These are phyloP conservation scores for Trogon melanurus DNA, from an alignment of 2,113 vertebrate genomes.

Conservation along the genomic window DNA sequence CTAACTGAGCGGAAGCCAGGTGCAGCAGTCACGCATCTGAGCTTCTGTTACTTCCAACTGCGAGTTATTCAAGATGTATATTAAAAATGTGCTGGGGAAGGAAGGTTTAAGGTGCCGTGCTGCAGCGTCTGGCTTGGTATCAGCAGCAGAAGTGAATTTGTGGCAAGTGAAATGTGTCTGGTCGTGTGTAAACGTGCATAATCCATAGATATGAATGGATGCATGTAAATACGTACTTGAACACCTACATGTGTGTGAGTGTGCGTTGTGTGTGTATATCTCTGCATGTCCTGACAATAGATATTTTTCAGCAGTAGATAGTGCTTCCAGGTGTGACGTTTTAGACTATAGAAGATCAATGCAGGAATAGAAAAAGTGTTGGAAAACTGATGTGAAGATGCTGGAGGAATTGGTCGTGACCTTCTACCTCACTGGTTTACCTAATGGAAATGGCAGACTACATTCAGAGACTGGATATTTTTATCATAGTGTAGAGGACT, in stretches of 20 bases:
- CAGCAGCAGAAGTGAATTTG: background rate
- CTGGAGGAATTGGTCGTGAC: background rate
- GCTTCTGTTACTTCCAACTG: background rate
- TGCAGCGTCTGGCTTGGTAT: background rate
- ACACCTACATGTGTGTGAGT: background rate
- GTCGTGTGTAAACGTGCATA: rapidly evolving
- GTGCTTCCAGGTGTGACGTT: background rate
- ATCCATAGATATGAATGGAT: background rate
- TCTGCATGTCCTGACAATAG: rapidly evolving
- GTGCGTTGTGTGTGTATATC: too few relatives aligned
- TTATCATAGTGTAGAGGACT: background rate
- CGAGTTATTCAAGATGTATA: background rate
- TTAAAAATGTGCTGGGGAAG: background rate
- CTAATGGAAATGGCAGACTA: background rate
- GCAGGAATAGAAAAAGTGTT: background rate
- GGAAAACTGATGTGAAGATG: background rate
- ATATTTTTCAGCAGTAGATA: background rate
- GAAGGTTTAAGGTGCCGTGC: background rate
- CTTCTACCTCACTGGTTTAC: background rate
- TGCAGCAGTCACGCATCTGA: background rate
- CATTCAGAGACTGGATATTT: background rate
- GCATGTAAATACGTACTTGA: background rate
- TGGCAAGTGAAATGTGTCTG: background rate
- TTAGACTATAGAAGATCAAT: background rate
- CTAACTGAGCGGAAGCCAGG: background rate